These are phyloP conservation scores for Plecturocebus donacophilus DNA, from an alignment of 2,113 vertebrate species.

Conservation along the genomic window DNA sequence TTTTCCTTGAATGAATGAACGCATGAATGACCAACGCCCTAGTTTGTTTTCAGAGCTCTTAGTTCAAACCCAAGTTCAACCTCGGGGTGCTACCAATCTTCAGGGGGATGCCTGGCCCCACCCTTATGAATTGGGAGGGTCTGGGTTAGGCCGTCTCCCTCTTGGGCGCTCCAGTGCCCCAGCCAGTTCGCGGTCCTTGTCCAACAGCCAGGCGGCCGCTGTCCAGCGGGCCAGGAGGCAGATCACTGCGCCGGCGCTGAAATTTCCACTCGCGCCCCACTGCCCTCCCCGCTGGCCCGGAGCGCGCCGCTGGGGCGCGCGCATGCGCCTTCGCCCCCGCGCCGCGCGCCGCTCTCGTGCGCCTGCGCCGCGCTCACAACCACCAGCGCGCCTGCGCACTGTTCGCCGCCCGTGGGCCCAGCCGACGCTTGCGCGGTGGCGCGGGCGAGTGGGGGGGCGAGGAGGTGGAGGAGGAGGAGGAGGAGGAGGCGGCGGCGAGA, in stretches of 20 bases:
- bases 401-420: slow-evolving; percentile 54
- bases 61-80: background rate
- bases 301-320: background rate
- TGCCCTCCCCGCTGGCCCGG: accelerated
- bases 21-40: background rate
- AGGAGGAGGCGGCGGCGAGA: slow-evolving; percentile 84
- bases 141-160: background rate
- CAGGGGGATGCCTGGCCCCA: background rate
- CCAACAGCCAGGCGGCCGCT: background rate
- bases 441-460: slow-evolving; percentile 18
- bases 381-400: slow-evolving; percentile 56
- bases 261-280: accelerated
- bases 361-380: slow-evolving; percentile 49
- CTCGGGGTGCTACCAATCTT: background rate
- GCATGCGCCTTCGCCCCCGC: slow-evolving; percentile 22
- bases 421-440: slow-evolving; percentile 67
- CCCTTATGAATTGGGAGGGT: background rate
- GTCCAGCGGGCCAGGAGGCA: slow-evolving; percentile 33
- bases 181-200: background rate
- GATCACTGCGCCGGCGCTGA: slow-evolving; percentile 36
- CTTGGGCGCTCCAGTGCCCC: background rate
- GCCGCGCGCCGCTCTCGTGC: background rate
- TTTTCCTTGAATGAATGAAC: background rate
- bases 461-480: slow-evolving; percentile 59
- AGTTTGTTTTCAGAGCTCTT: background rate